Percentiles rank a stretch among this genome's conserved stretches.
Evolutionary conservation across 2,797 vertebrate genomes (phyloP).

Genomic region (Gadopsis marmoratus): DNA sequence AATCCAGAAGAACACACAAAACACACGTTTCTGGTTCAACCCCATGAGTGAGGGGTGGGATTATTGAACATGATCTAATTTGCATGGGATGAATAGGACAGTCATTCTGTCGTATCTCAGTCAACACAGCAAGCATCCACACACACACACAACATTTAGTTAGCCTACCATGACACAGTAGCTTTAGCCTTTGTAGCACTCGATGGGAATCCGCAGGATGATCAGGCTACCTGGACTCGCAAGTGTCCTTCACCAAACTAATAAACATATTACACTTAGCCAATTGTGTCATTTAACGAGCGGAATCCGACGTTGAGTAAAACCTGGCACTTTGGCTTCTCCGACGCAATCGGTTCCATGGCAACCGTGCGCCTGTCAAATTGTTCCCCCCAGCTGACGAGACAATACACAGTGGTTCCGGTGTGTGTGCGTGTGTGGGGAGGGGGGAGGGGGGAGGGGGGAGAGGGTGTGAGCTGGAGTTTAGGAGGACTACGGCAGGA

Average conservation of each 20-base stretch:
- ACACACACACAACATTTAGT: not conserved
- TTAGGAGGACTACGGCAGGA: not conserved
- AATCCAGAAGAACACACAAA: not conserved
- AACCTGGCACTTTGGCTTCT: not conserved
- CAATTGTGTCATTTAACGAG: too few species aligned
- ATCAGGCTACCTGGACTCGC: not conserved
- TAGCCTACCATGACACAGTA: slow-evolving; percentile 1
- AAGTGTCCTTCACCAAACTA: not conserved
- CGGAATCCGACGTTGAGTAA: too few species aligned
- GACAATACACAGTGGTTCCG: slow-evolving; percentile 32
- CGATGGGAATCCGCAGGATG: not conserved
- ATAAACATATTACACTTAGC: not conserved
- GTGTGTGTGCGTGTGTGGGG: too few species aligned
- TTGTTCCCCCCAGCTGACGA: slow-evolving; percentile 27
- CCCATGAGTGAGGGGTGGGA: too few species aligned
- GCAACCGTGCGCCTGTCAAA: slow-evolving; percentile 63
- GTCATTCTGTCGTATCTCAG: too few species aligned
- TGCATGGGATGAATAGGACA: too few species aligned
- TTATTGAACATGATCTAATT: too few species aligned
- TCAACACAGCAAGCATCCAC: too few species aligned
- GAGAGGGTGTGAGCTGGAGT: not conserved
- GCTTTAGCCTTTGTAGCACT: not conserved
- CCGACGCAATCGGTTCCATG: slow-evolving; percentile 31
- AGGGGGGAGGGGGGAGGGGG: too few species aligned
- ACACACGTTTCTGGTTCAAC: not conserved